A percentile compares a stretch with the other conserved stretches of the same genome.
These are phyloP conservation scores for Automeris io DNA, from an alignment of 2,888 invertebrate genomes.

Conservation along the genomic window DNA sequence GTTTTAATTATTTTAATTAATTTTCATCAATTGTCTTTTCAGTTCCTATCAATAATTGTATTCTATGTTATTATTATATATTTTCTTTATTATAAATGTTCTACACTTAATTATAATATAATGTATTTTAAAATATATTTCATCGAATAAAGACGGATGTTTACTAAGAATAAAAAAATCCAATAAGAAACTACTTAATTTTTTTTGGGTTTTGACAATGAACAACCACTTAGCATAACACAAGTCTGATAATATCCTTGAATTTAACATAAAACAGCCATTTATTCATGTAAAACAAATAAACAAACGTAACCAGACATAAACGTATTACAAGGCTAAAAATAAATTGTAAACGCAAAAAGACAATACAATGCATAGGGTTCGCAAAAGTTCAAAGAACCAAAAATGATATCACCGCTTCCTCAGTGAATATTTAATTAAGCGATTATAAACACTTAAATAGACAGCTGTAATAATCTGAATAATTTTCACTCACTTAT, in stretches of 20 bases:
- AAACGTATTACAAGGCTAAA: constrained; percentile 48
- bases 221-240: neutral
- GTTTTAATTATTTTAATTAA: no score
- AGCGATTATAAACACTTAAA: constrained; percentile 16
- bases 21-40: no score
- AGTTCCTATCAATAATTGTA: no score
- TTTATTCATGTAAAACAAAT: constrained; percentile 21
- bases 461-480: constrained; percentile 16
- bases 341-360: constrained; percentile 32
- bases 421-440: constrained; percentile 45
- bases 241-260: neutral
- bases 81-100: no score
- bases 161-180: no score
- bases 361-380: constrained; percentile 16
- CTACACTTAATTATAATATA: no score
- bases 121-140: no score
- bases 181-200: no score
- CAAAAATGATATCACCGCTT: constrained; percentile 58
- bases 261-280: constrained; percentile 4
- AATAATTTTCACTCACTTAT: constrained; percentile 19
- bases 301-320: constrained; percentile 42
- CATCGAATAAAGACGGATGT: no score
- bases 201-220: no score
- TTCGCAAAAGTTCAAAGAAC: constrained; percentile 46
- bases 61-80: no score